These are phyloP conservation scores for Pyrgus malvae DNA, from an alignment of 2,888 invertebrate species.

Conservation along the genomic window DNA sequence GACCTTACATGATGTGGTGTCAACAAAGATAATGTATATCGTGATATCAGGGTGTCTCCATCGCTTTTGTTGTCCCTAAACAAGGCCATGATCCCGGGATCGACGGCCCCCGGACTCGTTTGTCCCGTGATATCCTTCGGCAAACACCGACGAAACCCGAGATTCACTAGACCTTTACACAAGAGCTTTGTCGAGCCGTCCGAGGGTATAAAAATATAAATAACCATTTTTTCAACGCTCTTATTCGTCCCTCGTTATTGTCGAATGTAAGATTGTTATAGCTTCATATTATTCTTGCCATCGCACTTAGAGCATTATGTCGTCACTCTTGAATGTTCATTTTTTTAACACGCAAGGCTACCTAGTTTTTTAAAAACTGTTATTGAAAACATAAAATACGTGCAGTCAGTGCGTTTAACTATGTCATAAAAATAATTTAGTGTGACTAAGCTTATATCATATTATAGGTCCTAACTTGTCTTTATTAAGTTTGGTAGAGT, in stretches of 20 bases:
- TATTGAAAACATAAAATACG: too few relatives aligned
- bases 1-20: constrained; percentile 71
- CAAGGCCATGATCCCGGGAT: constrained; percentile 68
- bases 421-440: too few relatives aligned
- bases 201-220: constrained; percentile 62
- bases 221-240: constrained; percentile 48
- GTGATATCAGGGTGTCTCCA: constrained; percentile 68
- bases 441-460: too few relatives aligned
- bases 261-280: constrained; percentile 43
- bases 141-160: constrained; percentile 75
- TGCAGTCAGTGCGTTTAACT: too few relatives aligned
- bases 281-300: constrained; percentile 48
- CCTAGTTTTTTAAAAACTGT: too few relatives aligned
- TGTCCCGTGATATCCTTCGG: constrained; percentile 76
- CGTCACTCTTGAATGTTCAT: background rate
- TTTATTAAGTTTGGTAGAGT: too few relatives aligned
- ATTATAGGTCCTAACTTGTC: too few relatives aligned
- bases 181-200: constrained; percentile 67
- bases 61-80: constrained; percentile 72
- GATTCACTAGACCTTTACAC: constrained; percentile 75
- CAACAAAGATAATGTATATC: constrained; percentile 77
- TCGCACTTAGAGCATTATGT: too few relatives aligned
- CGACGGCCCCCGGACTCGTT: constrained; percentile 64
- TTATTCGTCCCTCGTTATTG: constrained; percentile 40
- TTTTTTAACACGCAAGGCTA: too few relatives aligned